Evolutionary conservation across 1,140 invertebrate species (phyloP), one percentile per base, ranked within the genome.

Genomic region (Drosophila paulistorum): DNA sequence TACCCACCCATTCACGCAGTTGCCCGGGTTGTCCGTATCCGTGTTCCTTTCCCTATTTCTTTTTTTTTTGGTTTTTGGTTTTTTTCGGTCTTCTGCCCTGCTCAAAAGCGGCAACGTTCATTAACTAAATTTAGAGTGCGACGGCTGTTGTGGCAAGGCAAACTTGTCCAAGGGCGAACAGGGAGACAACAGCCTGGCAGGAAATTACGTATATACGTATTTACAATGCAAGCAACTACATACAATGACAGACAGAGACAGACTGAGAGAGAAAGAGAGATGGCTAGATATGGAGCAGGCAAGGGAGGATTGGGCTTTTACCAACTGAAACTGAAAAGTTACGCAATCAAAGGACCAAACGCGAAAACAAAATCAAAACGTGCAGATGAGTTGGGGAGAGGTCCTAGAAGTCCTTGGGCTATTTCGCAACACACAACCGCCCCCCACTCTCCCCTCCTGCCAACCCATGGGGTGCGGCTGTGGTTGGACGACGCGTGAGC

Each of bases 41-140:
- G 14, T 63, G 48, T 51, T 59, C 54, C 58, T 70, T 57, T 57
- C 65, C 51, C 37, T 63, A 30, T 79, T 66, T 65, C 71, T 9
- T 20, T 51, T 51, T 51, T 51, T 10, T 23, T 5, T 26, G 5
- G 26, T 26, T 42, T n/a, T 41, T 41, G 1, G 13, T 41, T 48
- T 48, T 48, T 17, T 48, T 17, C 9, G 14, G 2, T 9, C 14
- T 45, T 48, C 14, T 17, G 14, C 77, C 65, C 48, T 23, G 55
- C 65, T 62, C 41, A 61, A 30, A 60, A 60, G 55, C 71, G 68
- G 57, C 75, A 78, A 74, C 62, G 82, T 87, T 86, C 83, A 84
- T 87, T 87, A 87, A 89, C 84, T 87, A 87, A 89, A 87, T 87
- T 87, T 87, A 87, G 83, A 87, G 79, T 83, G 83, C 79, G 72